Evolutionary conservation across 1,140 invertebrate genomes (phyloP).

Genomic region (Tetragnatha versicolor): DNA sequence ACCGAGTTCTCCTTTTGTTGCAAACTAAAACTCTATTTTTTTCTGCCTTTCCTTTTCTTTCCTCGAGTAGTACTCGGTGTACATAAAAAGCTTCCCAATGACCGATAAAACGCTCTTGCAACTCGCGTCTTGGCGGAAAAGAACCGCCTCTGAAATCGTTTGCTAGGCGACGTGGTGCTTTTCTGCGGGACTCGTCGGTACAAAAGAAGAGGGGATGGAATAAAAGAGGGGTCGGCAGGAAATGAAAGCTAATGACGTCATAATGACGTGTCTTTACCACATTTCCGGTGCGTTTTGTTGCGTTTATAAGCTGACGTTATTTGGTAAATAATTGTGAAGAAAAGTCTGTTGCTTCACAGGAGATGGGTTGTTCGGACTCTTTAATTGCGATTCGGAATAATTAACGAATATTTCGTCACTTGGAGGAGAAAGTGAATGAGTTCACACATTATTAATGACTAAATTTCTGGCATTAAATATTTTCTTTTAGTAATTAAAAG

Average conservation of each 20-base stretch:
- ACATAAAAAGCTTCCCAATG: slow-evolving; percentile 1
- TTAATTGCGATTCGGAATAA: too few species aligned
- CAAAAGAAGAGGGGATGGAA: background rate
- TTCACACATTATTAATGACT: too few species aligned
- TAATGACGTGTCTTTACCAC: slow-evolving; percentile 35
- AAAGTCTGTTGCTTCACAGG: too few species aligned
- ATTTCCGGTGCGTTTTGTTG: slow-evolving; percentile 15
- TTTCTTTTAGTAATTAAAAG: too few species aligned
- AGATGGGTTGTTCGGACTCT: too few species aligned
- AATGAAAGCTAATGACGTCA: slow-evolving; percentile 41
- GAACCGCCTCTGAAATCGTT: background rate
- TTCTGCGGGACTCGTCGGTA: slow-evolving; percentile 4
- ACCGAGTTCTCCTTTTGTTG: background rate
- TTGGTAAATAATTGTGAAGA: slow-evolving; percentile 22
- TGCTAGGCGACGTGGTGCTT: background rate
- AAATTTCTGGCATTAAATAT: too few species aligned
- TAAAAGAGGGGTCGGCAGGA: background rate
- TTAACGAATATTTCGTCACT: too few species aligned
- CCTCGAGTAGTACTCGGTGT: background rate
- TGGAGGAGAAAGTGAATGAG: too few species aligned
- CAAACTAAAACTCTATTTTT: background rate
- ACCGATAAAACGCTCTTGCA: background rate
- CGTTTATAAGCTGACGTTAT: background rate
- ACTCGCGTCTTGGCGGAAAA: background rate
- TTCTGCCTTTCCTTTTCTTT: background rate